phyloP scores from a whole-genome alignment of 1,140 invertebrate species.

The Brachionus koreanus region DNA sequence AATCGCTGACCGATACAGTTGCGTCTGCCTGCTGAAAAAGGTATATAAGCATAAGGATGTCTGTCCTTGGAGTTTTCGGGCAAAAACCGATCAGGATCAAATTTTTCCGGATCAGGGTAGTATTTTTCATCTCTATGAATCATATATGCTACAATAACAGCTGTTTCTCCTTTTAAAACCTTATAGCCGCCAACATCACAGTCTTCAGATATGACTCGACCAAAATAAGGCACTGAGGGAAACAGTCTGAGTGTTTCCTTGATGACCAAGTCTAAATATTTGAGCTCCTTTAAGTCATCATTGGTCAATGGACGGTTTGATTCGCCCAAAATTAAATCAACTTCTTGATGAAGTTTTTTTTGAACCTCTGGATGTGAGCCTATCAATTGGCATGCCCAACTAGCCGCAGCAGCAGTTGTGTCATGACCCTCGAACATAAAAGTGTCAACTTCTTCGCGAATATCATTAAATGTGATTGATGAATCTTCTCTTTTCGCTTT shows the following conservation, averaged over 20 bases:
- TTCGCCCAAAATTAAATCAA: constrained; percentile 71
- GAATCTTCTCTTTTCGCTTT: constrained; percentile 74
- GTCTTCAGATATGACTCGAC: constrained; percentile 68
- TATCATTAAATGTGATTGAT: constrained; percentile 76
- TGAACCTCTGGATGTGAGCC: constrained; percentile 61
- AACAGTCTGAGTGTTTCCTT: constrained; percentile 66
- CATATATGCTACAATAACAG: constrained; percentile 65
- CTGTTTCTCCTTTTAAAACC: constrained; percentile 67
- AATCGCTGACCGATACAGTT: constrained; percentile 82
- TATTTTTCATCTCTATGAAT: constrained; percentile 71
- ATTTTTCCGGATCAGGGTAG: constrained; percentile 74
- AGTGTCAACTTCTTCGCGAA: constrained; percentile 77
- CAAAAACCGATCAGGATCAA: constrained; percentile 85
- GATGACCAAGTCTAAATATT: constrained; percentile 69
- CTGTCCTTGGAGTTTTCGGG: constrained; percentile 71
- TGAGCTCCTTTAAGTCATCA: constrained; percentile 66
- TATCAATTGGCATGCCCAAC: constrained; percentile 60
- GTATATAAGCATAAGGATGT: constrained; percentile 78
- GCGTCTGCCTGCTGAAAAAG: constrained; percentile 79
- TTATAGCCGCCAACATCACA: constrained; percentile 59
- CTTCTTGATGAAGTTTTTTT: constrained; percentile 71
- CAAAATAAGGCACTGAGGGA: constrained; percentile 77
- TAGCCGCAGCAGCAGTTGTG: constrained; percentile 67
- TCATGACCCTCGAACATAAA: constrained; percentile 73
- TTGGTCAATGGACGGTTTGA: constrained; percentile 64